Base-by-base conservation (phyloP, 2,888 invertebrate genomes). In the Xestoiulus laeticollis region DNA sequence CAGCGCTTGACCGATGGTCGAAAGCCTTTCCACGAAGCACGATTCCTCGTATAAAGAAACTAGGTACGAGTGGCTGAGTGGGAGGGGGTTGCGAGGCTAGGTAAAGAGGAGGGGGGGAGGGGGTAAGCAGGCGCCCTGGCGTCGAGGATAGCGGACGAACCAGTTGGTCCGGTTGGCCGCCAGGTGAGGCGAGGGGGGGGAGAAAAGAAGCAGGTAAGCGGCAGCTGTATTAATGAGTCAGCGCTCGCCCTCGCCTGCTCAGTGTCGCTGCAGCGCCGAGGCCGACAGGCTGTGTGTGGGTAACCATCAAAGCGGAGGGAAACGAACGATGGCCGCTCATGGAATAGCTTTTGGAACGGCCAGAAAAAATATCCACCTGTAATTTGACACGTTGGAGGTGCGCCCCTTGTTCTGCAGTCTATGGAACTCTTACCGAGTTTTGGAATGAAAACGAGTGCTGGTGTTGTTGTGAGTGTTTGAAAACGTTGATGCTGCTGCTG, bases 171-270 rank as follows among this genome's bases (percentile, higher is more conserved):
- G 59, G 59, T 59, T 59, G 59, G 59, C 59, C 59, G 59, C 59
- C 59, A 59, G 59, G 59, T 59, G 59, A 59, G n/a, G 59, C 59
- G 59, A 59, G n/a, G n/a, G n/a, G 59, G 59, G n/a, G 59, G 16
- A 48, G 48, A 16, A n/a, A 59, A 59, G 59, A 19, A 59, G 59
- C 59, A 59, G 59, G 59, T 48, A 48, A 59, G 59, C n/a, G 19
- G 59, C 59, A 59, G 59, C 59, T 59, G 59, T 59, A 59, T 59
- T 59, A 59, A 59, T 59, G 59, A 59, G 59, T 59, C 59, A 59
- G 59, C 59, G 59, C 6, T 59, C 59, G n/a, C 19, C 59, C n/a
- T n/a, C 19, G 59, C 59, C n/a, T 19, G 59, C 59, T 59, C 59
- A 59, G 59, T 59, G 59, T 59, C 59, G 59, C n/a, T 59, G 59